These are phyloP conservation scores for Sesia apiformis DNA, from an alignment of 2,888 invertebrate genomes.

Conservation along the genomic window DNA sequence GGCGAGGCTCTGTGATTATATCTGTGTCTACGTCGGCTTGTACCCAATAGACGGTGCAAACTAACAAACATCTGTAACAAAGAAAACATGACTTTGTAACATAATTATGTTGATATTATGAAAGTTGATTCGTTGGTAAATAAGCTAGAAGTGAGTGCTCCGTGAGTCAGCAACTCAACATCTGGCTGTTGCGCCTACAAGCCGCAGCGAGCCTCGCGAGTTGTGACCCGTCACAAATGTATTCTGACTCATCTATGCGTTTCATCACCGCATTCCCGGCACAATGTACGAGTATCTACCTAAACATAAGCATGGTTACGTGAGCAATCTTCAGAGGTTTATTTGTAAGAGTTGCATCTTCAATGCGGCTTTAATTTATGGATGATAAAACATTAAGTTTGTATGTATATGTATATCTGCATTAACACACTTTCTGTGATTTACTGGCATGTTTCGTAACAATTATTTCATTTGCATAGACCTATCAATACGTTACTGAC, in stretches of 20 bases:
- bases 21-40: conserved; percentile 75
- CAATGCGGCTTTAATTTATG: too few species aligned
- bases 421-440: conserved; percentile 20
- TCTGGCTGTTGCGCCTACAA: conserved; percentile 43
- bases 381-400: too few species aligned
- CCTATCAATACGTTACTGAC: conserved; percentile 26
- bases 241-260: conserved; percentile 48
- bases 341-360: too few species aligned
- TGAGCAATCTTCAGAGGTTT: too few species aligned
- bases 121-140: conserved; percentile 22
- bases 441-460: conserved; percentile 25
- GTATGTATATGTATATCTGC: conserved; percentile 5
- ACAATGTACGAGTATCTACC: not conserved
- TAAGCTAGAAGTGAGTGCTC: conserved; percentile 35
- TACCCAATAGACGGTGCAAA: conserved; percentile 54
- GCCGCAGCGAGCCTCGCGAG: conserved; percentile 5
- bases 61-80: conserved; percentile 70
- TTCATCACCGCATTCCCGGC: conserved; percentile 42
- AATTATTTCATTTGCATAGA: conserved; percentile 39
- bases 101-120: conserved; percentile 12
- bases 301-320: conserved; percentile 17
- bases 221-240: conserved; percentile 29
- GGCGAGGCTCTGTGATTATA: conserved; percentile 77
- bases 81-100: conserved; percentile 20
- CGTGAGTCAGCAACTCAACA: conserved; percentile 57